Percentiles rank a stretch among this genome's conserved stretches.
Conservation (phyloP, 1,140 invertebrate genomes). For the Trialeurodes vaporariorum region DNA sequence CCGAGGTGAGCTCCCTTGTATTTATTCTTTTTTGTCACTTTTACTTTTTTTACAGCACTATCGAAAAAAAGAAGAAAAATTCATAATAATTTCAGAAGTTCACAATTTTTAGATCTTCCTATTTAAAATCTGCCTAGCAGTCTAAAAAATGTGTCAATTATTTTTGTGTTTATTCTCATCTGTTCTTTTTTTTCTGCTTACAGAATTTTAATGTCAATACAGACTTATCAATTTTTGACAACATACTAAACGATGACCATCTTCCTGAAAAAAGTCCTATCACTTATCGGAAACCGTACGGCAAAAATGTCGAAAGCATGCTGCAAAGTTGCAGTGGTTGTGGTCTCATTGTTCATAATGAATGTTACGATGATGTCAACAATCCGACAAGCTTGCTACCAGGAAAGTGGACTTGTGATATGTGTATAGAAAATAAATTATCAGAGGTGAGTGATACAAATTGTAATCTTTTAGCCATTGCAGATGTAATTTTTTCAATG, state of each 20-base stretch:
- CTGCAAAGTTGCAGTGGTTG: not conserved
- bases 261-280: not conserved
- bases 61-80: too few relatives aligned
- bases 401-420: not conserved
- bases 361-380: not conserved
- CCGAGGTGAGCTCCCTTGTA: not conserved
- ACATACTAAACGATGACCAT: not conserved
- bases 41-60: too few relatives aligned
- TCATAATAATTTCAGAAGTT: too few relatives aligned
- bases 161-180: too few relatives aligned
- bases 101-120: too few relatives aligned
- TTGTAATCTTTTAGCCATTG: not conserved
- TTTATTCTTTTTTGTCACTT: too few relatives aligned
- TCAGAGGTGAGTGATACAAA: not conserved
- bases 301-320: not conserved
- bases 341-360: not conserved
- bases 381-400: not conserved
- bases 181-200: not conserved
- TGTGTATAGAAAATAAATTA: slow-evolving; percentile 1
- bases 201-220: not conserved
- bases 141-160: too few relatives aligned
- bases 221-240: not conserved
- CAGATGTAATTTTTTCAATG: not conserved
- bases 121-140: too few relatives aligned
- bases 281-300: not conserved